Evolutionary conservation across 2,797 vertebrate genomes (phyloP).

Genomic region (Galago senegalensis): DNA sequence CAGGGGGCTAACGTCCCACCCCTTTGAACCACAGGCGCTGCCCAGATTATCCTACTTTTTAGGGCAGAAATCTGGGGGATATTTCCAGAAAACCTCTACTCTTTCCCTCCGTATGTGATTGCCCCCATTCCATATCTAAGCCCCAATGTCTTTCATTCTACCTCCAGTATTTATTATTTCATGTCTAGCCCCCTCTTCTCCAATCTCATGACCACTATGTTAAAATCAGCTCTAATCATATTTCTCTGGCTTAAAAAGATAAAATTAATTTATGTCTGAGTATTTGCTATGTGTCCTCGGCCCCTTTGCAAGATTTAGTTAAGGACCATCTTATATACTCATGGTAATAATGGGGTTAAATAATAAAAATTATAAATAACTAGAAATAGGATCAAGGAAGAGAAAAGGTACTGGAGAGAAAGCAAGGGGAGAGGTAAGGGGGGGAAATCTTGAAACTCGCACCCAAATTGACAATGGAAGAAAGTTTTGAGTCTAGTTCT

Average conservation of each 20-base stretch:
- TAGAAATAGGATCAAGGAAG: not conserved
- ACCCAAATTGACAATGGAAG: not conserved
- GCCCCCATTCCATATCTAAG: not conserved
- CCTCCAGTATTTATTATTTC: not conserved
- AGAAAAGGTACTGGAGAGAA: not conserved
- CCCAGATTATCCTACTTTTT: not conserved
- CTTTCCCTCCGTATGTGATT: too few species aligned
- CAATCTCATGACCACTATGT: not conserved
- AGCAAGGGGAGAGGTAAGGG: not conserved
- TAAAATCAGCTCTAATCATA: not conserved
- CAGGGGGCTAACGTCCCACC: too few species aligned
- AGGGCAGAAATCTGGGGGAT: not conserved
- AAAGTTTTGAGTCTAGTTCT: not conserved
- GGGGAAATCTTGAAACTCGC: not conserved
- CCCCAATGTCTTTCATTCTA: not conserved
- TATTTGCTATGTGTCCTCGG: not conserved
- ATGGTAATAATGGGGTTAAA: not conserved
- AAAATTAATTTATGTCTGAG: not conserved
- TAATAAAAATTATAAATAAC: conserved; percentile 2
- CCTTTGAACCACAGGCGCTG: too few species aligned
- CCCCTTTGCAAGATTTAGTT: not conserved
- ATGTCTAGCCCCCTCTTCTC: not conserved
- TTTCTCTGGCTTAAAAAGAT: conserved; percentile 11
- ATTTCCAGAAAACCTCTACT: not conserved
- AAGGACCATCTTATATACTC: not conserved